Conservation (phyloP, 2,113 vertebrate genomes). For the Nesogale talazaci region DNA sequence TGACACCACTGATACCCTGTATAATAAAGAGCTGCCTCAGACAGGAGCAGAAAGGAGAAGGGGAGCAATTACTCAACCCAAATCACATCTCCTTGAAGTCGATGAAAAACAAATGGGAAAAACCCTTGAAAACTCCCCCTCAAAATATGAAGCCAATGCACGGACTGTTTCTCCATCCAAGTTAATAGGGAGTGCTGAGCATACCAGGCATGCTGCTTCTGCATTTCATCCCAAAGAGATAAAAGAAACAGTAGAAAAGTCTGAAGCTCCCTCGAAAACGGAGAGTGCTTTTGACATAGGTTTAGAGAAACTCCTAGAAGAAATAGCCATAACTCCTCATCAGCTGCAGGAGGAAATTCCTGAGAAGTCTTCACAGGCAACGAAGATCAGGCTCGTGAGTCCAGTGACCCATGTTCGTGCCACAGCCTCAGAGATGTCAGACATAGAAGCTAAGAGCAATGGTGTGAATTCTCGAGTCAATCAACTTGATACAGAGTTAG, state of each 20-base stretch:
- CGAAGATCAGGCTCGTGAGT: neutral
- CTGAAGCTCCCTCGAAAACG: constrained; percentile 54
- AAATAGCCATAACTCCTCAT: constrained; percentile 57
- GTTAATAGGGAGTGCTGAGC: constrained; percentile 36
- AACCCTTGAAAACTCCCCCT: constrained; percentile 33
- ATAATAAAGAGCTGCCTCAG: constrained; percentile 55
- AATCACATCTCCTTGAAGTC: constrained; percentile 67
- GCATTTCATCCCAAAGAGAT: constrained; percentile 68
- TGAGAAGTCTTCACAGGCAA: neutral
- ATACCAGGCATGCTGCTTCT: constrained; percentile 25
- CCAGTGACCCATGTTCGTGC: neutral
- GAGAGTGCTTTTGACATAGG: constrained; percentile 68
- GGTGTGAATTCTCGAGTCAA: constrained; percentile 57
- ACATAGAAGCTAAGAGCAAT: constrained; percentile 51
- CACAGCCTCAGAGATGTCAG: neutral
- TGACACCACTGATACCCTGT: neutral
- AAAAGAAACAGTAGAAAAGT: constrained; percentile 79
- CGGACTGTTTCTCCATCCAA: neutral
- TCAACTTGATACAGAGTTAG: neutral
- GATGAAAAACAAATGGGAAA: constrained; percentile 78
- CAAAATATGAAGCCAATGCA: constrained; percentile 53
- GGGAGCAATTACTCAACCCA: constrained; percentile 66
- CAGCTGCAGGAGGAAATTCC: constrained; percentile 2
- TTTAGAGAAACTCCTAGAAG: constrained; percentile 80
- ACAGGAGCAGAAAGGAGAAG: constrained; percentile 70